These are phyloP conservation scores for Bradynema listronoti DNA, from an alignment of 1,140 invertebrate genomes.

Conservation along the genomic window DNA sequence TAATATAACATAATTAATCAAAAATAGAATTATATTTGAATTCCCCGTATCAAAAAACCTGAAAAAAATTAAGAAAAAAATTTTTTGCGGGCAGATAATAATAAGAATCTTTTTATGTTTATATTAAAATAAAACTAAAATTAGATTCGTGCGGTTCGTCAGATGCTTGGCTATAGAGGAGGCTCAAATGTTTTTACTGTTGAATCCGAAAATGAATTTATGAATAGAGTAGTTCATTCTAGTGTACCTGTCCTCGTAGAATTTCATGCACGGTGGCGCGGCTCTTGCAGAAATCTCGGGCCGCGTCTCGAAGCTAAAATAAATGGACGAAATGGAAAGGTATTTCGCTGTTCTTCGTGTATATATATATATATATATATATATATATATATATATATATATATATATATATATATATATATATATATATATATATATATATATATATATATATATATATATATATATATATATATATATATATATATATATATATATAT, in stretches of 20 bases:
- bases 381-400: no score
- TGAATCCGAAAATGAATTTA: slow-evolving; percentile 20
- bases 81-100: no score
- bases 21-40: not conserved
- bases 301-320: slow-evolving; percentile 29
- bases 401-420: no score
- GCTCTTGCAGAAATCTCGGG: slow-evolving; percentile 28
- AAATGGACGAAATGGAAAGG: slow-evolving; percentile 20
- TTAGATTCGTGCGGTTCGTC: not conserved
- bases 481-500: no score
- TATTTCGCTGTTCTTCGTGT: not conserved
- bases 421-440: no score
- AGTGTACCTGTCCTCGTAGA: slow-evolving; percentile 14
- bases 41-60: not conserved
- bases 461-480: no score
- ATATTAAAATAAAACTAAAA: not conserved
- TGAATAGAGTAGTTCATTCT: slow-evolving; percentile 15
- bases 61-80: no score
- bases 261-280: slow-evolving; percentile 22
- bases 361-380: no score
- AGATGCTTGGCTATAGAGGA: slow-evolving; percentile 7
- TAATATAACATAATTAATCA: not conserved
- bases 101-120: not conserved
- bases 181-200: slow-evolving; percentile 9
- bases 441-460: no score